A percentile compares a stretch with the other conserved stretches of the same genome.
Evolutionary conservation across 2,888 invertebrate species (phyloP).

Genomic region (Mesorhabditis spiculigera): DNA sequence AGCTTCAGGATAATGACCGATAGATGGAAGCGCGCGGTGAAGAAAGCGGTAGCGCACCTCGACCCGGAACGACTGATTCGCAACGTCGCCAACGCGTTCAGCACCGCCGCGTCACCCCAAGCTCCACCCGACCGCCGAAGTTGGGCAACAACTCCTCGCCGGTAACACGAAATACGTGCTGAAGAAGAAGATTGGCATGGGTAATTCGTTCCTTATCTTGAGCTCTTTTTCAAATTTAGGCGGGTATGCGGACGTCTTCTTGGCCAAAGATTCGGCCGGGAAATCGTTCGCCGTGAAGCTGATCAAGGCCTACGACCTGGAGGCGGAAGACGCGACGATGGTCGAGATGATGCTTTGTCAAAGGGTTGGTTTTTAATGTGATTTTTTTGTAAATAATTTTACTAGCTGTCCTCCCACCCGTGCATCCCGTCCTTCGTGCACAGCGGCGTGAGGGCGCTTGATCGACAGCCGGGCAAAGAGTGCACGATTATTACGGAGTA

Average conservation of each 20-base stretch:
- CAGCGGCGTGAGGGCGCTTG: constrained; percentile 68
- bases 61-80: no score
- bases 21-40: no score
- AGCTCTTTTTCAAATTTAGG: constrained; percentile 54
- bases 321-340: constrained; percentile 60
- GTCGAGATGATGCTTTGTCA: constrained; percentile 62
- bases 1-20: no score
- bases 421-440: constrained; percentile 7
- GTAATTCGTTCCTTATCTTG: no score
- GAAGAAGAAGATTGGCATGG: no score
- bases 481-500: constrained; percentile 87
- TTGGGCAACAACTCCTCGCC: no score
- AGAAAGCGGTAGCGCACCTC: no score
- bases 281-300: constrained; percentile 64
- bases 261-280: constrained; percentile 61
- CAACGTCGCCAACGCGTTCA: no score
- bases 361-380: constrained; percentile 17
- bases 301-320: constrained; percentile 62
- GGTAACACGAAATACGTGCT: no score
- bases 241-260: constrained; percentile 64
- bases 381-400: constrained; percentile 18
- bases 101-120: no score
- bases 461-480: constrained; percentile 73
- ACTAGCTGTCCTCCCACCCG: background rate
- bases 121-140: no score